Base-by-base conservation (phyloP, 2,797 vertebrate genomes). In the Gobio occitaniae region DNA sequence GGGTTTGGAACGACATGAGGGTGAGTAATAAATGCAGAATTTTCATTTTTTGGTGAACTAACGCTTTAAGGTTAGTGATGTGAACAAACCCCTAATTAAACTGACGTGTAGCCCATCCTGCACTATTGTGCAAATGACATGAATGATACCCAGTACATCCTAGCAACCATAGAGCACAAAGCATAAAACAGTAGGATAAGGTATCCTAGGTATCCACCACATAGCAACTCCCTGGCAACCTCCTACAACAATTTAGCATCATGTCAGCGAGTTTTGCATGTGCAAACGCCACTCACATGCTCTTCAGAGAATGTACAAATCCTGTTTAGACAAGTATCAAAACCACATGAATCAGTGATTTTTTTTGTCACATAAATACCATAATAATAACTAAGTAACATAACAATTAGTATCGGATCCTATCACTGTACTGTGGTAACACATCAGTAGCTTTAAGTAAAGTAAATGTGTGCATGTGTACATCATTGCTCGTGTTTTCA, bases 401-500 rank as follows among this genome's bases (percentile, higher is more conserved):
- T 32, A 29, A 29, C n/a, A 29, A 76, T 56, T 76, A 41, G 36
- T 3, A 59, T n/a, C 5, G 10, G 2, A 41, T 38, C 41, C 9
- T 21, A 54, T 71, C 36, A n/a, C 36, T 56, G 13, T 44, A 16
- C 54, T 19, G 21, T 36, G 19, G 52, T 25, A 59, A 13, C 21
- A 16, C 21, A 21, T 77, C 52, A 41, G 52, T 61, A 77, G 75
- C 1, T 77, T 77, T 41, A 77, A 44, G 36, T 77, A 54, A 56
- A 77, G 36, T 76, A 61, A 44, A 61, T 41, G 29, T 36, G 15
- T 41, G 47, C 16, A 76, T 29, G 47, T 21, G 48, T 56, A 25
- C 9, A 56, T 77, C 61, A 83, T 41, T 41, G 59, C 15, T 16
- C 2, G 1, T 32, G 82, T 66, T 83, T 66, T 83, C 29, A 84